Evolutionary conservation across 2,797 vertebrate genomes (phyloP), one percentile per base, ranked within the genome.

Genomic region (Myotis vivesi): DNA sequence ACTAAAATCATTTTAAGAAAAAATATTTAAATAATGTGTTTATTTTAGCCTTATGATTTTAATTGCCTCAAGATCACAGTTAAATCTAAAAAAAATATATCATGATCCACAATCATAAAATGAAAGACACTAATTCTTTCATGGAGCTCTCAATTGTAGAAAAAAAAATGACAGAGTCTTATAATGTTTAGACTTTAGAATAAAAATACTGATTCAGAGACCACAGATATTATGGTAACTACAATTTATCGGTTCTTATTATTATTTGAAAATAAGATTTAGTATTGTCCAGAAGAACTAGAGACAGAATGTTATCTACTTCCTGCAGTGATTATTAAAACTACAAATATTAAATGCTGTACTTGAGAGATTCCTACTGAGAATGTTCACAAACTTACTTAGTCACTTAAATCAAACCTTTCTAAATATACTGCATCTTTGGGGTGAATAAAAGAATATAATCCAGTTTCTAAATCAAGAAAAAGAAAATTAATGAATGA

Each of bases 31-130:
- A 94, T 91, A 83, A 72, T 51, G 8, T 92, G 53, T 95, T 95
- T 95, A 94, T 59, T 94, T 96, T 87, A 73, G 86, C 17, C 53
- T 94, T 94, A 89, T 73, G 75, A 96, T 77, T 96, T 95, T 96
- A 97, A 96, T 92, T 96, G 72, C 87, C 82, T 92, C 80, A 93
- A 91, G 19, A 94, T 22, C 69, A 96, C 22, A 90, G 68, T 79
- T 85, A 97, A 95, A 81, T 85, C 95, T 86, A 90, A 75, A 82
- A 93, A 79, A 59, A 22, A 55, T 55, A 93, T 72, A 95, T 33
- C 73, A 93, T 79, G 16, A 87, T 95, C 83, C 69, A 88, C 38
- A 82, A 85, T 75, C 92, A 84, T 62, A 89, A 90, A 89, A 73
- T 15, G 25, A 44, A 95, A 87, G 22, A 28, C n/a, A 5, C 8